Conservation (phyloP, 2,113 vertebrate genomes). For the Albula glossodonta region DNA sequence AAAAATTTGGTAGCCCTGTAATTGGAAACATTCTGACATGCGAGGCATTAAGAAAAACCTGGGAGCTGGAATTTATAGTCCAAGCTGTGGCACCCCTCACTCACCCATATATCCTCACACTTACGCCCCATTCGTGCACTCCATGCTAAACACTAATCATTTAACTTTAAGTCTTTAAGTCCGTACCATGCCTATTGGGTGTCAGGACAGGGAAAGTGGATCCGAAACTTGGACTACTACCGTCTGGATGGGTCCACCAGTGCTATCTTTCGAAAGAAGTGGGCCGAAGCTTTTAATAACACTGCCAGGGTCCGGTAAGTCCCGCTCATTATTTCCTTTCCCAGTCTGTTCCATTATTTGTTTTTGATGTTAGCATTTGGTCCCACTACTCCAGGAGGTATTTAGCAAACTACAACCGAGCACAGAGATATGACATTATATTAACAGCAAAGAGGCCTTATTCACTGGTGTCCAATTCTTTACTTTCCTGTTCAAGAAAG, state of each 20-base stretch:
- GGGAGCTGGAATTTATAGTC: slow-evolving; percentile 56
- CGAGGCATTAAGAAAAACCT: slow-evolving; percentile 56
- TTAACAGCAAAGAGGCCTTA: too few species aligned
- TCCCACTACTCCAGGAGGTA: too few species aligned
- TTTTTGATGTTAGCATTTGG: too few species aligned
- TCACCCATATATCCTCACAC: not conserved
- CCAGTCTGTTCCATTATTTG: too few species aligned
- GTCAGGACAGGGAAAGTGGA: slow-evolving; percentile 96
- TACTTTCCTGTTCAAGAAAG: too few species aligned
- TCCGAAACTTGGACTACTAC: slow-evolving; percentile 96
- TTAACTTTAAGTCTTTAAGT: not conserved
- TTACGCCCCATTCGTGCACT: not conserved
- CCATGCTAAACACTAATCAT: not conserved
- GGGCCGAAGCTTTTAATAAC: slow-evolving; percentile 98
- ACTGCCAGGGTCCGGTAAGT: slow-evolving; percentile 83
- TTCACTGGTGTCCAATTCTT: too few species aligned
- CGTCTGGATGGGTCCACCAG: slow-evolving; percentile 94
- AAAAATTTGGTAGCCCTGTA: slow-evolving; percentile 65
- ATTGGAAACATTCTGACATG: slow-evolving; percentile 68
- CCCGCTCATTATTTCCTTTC: too few species aligned
- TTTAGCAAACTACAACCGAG: too few species aligned
- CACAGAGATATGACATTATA: too few species aligned
- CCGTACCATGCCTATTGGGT: slow-evolving; percentile 30
- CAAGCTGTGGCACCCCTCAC: slow-evolving; percentile 20
- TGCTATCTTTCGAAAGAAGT: slow-evolving; percentile 91